Evolutionary conservation across 2,888 invertebrate species (phyloP), one percentile per base, ranked within the genome.

Genomic region (Pseudococcus viburni): DNA sequence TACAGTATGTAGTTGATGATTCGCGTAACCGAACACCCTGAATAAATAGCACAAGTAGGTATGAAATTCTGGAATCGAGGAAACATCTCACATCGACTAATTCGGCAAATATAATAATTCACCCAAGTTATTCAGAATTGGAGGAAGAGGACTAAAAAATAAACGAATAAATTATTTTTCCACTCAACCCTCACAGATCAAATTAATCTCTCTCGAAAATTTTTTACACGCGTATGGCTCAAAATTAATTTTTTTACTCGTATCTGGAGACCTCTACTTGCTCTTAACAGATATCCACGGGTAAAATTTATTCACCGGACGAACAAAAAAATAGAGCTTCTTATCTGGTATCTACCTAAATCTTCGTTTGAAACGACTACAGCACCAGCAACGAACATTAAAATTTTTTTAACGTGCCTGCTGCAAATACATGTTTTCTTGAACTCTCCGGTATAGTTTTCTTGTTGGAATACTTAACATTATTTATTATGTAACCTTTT

Each of bases 401-500:
- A 59, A 59, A 19, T 59, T 59, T 59, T 59, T 59, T 59, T 19
- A 59, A 59, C 59, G 59, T 59, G 59, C 59, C 19, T 9, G 59
- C 59, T 59, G 11, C 59, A 59, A 19, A 59, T 59, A 11, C 12
- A 55, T 55, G 55, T 55, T 55, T 55, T 33, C 26, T 33, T 33
- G 26, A 33, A 33, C 3, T 33, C 19, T 59, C 12, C 59, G 19
- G 59, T 9, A 59, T 59, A 59, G 59, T 59, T 59, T 59, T 19
- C 59, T 59, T 19, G 33, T 42, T 19, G 5, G 80, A 39, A 80
- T 80, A 42, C 42, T 39, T 46, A 42, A n/a, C 7, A 42, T 80
- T 42, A 80, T 42, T 80, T 80, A 80, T 42, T 26, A 73, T 73
- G 68, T 33, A 80, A 80, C 42, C 42, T 39, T 80, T 80, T 80